Evolutionary conservation across 2,797 vertebrate species (phyloP).

Genomic region (Siniperca undulata): DNA sequence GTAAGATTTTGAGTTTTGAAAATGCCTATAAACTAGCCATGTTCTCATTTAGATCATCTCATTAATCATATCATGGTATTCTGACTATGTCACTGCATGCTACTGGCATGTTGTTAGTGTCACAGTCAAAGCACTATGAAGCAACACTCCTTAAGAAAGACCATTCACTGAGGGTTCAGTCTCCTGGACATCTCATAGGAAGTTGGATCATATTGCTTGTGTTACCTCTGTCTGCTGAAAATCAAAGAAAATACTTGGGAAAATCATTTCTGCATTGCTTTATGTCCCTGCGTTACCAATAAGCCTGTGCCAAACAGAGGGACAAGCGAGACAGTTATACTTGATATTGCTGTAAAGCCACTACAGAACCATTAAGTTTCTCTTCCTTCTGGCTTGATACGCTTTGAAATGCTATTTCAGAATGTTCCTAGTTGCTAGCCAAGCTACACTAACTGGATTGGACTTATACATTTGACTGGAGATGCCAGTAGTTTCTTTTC

Average conservation of each 20-base stretch:
- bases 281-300: slow-evolving; percentile 20
- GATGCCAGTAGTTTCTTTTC: slow-evolving; percentile 3
- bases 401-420: slow-evolving; percentile 33
- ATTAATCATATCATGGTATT: background rate
- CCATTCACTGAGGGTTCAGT: background rate
- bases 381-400: slow-evolving; percentile 23
- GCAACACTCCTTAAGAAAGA: background rate
- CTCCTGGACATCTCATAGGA: slow-evolving; percentile 52
- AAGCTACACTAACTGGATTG: slow-evolving; percentile 18
- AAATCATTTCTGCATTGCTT: slow-evolving; percentile 46
- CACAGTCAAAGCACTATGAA: slow-evolving; percentile 13
- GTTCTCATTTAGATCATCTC: background rate
- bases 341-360: slow-evolving; percentile 17
- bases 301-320: slow-evolving; percentile 12
- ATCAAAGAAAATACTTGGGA: slow-evolving; percentile 49
- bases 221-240: slow-evolving; percentile 36
- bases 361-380: slow-evolving; percentile 23
- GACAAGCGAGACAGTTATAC: slow-evolving; percentile 27
- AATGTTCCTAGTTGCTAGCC: slow-evolving; percentile 13
- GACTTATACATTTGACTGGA: slow-evolving; percentile 26
- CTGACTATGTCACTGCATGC: background rate
- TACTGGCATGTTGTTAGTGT: background rate
- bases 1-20: background rate
- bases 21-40: background rate
- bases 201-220: slow-evolving; percentile 17